Evolutionary conservation across 2,797 vertebrate genomes (phyloP).

Genomic region (Coilia nasus): DNA sequence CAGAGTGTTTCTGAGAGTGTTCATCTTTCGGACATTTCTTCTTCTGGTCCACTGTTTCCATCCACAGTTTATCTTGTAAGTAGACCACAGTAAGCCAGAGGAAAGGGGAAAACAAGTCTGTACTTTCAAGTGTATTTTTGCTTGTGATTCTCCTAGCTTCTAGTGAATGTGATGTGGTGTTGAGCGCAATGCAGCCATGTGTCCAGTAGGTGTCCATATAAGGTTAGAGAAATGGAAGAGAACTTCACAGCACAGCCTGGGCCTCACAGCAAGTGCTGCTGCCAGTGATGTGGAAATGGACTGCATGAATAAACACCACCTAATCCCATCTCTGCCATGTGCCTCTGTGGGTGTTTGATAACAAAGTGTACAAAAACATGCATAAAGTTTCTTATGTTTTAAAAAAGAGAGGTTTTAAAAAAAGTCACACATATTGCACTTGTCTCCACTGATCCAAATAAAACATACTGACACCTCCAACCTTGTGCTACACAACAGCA

Average conservation of each 20-base stretch:
- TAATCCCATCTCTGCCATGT: not conserved
- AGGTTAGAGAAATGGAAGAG: not conserved
- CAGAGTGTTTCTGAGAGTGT: not conserved
- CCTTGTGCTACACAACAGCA: not conserved
- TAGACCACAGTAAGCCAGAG: not conserved
- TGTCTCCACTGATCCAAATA: conserved; percentile 41
- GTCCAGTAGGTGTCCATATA: not conserved
- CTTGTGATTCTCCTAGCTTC: not conserved
- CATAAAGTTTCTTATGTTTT: not conserved
- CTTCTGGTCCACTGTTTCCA: not conserved
- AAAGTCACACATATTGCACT: conserved; percentile 12
- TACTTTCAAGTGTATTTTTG: not conserved
- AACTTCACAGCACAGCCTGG: not conserved
- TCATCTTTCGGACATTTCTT: not conserved
- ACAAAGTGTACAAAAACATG: not conserved
- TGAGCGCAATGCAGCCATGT: not conserved
- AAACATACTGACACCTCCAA: conserved; percentile 49
- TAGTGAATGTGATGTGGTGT: not conserved
- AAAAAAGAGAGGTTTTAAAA: conserved; percentile 19
- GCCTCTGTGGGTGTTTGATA: not conserved
- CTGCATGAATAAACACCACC: not conserved
- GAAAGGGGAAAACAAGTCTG: not conserved
- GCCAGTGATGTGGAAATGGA: not conserved
- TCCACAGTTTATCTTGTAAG: not conserved
- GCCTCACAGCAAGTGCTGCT: not conserved